Conservation (phyloP, 1,140 invertebrate genomes). For the Calliphora vicina region DNA sequence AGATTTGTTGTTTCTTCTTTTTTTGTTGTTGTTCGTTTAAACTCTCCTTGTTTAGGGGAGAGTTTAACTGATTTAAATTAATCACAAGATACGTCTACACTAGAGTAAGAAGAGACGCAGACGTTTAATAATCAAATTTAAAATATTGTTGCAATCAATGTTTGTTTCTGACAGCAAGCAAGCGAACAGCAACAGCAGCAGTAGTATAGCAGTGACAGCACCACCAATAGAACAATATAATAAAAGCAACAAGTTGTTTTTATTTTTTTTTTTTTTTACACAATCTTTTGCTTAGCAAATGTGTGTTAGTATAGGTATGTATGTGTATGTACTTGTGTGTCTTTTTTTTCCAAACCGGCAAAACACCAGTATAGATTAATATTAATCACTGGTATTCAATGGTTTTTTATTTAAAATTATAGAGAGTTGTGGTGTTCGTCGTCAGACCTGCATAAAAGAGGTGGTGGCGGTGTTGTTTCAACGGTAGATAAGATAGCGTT, state of each 20-base stretch:
- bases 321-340: too few species aligned
- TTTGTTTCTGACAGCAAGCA: background rate
- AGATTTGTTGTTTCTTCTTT: background rate
- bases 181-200: background rate
- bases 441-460: background rate
- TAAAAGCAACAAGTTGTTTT: background rate
- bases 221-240: background rate
- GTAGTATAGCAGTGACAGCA: too few species aligned
- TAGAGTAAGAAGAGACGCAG: background rate
- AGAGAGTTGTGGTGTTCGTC: background rate
- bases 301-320: too few species aligned
- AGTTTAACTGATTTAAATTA: slow-evolving; percentile 15
- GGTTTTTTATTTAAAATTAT: background rate
- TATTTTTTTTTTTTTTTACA: background rate
- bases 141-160: background rate
- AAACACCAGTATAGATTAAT: background rate
- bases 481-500: background rate
- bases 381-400: background rate
- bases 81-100: background rate
- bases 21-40: slow-evolving; percentile 10
- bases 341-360: background rate
- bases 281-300: background rate
- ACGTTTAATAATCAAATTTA: background rate
- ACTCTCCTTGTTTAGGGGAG: slow-evolving; percentile 31
- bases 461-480: background rate